Conservation (phyloP, 1,140 invertebrate genomes). For the Acromyrmex charruanus region DNA sequence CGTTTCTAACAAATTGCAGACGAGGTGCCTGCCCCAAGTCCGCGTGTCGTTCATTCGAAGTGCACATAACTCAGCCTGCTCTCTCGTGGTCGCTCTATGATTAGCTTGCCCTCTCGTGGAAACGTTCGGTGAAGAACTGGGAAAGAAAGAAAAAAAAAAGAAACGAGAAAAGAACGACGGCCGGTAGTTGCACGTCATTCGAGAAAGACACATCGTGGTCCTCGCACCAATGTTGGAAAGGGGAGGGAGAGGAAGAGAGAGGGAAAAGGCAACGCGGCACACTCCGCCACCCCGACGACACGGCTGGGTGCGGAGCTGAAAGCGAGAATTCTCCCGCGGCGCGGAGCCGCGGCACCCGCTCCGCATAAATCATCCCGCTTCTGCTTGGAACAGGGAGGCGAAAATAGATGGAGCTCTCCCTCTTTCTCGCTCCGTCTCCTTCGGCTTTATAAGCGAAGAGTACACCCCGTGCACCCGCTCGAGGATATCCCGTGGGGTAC, state of each 20-base stretch:
- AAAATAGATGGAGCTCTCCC: conserved; percentile 76
- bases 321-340: conserved; percentile 80
- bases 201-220: conserved; percentile 74
- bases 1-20: conserved; percentile 34
- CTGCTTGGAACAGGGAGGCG: conserved; percentile 75
- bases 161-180: conserved; percentile 49
- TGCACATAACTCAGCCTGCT: conserved; percentile 57
- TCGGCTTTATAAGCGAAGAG: conserved; percentile 44
- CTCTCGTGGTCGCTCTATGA: conserved; percentile 74
- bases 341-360: conserved; percentile 77
- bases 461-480: neutral
- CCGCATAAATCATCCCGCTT: conserved; percentile 80
- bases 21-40: neutral
- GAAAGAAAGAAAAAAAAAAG: neutral
- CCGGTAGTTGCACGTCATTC: conserved; percentile 75
- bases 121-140: conserved; percentile 50
- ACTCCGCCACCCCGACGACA: conserved; percentile 77
- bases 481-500: conserved; percentile 26
- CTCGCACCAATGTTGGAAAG: conserved; percentile 60
- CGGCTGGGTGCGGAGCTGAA: conserved; percentile 76
- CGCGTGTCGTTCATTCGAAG: conserved; percentile 51
- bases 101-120: conserved; percentile 66
- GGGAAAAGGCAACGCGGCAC: conserved; percentile 65
- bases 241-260: neutral
- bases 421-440: conserved; percentile 41